Evolutionary conservation across 2,797 vertebrate genomes (phyloP).

Genomic region (Aldrovandia affinis): DNA sequence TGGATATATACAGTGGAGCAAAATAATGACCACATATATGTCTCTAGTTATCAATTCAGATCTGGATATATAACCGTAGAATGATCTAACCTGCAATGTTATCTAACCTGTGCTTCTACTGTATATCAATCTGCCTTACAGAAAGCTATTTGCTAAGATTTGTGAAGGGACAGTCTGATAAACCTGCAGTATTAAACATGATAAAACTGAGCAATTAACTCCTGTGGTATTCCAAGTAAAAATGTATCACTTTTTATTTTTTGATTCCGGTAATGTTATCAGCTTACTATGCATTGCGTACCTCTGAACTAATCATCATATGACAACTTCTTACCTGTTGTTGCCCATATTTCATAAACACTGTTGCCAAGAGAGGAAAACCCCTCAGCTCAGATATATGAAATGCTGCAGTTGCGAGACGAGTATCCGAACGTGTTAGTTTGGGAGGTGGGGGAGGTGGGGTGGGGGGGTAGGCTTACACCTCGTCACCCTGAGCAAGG

Average conservation of each 20-base stretch:
- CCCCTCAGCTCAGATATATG: slow-evolving; percentile 2
- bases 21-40: no score
- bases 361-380: neutral
- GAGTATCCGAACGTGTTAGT: slow-evolving; percentile 2
- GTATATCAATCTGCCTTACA: neutral
- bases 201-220: neutral
- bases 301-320: neutral
- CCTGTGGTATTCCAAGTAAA: neutral
- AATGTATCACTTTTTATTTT: neutral
- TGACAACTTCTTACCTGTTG: neutral
- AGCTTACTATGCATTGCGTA: neutral
- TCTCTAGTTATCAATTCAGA: no score
- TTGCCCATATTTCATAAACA: neutral
- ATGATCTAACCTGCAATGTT: no score
- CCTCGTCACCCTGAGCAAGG: neutral
- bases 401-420: neutral
- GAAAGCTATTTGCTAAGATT: neutral
- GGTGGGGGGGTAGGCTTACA: slow-evolving; percentile 6
- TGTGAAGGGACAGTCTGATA: neutral
- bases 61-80: no score
- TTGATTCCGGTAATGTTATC: neutral
- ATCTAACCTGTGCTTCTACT: neutral
- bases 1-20: no score
- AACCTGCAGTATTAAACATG: neutral
- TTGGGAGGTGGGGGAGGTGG: neutral